phyloP scores from a whole-genome alignment of 2,888 invertebrate genomes.

The Philereme vetulata region DNA sequence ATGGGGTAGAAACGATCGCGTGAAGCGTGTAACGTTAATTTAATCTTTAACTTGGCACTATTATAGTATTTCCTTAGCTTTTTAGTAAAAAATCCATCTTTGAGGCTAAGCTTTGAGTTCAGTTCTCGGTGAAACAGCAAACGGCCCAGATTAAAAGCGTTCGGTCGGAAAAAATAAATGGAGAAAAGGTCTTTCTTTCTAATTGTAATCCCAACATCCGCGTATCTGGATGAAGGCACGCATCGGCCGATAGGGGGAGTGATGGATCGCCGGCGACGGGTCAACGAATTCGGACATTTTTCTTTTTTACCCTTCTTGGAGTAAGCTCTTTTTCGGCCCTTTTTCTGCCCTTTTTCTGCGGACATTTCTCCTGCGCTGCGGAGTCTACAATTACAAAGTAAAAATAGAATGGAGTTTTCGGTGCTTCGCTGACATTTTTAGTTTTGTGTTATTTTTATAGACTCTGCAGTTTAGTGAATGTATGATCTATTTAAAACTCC shows the following conservation, averaged over 20 bases:
- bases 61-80: too few relatives aligned
- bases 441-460: too few relatives aligned
- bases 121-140: neutral
- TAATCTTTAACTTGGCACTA: too few relatives aligned
- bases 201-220: slow-evolving; percentile 75
- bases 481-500: too few relatives aligned
- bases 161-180: slow-evolving; percentile 38
- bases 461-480: too few relatives aligned
- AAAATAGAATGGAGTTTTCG: slow-evolving; percentile 68
- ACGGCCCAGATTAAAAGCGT: slow-evolving; percentile 19
- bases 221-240: slow-evolving; percentile 53
- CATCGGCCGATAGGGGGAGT: slow-evolving; percentile 77
- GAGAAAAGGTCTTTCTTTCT: slow-evolving; percentile 54
- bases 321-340: slow-evolving; percentile 83
- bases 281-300: slow-evolving; percentile 85
- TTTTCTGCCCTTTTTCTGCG: slow-evolving; percentile 77
- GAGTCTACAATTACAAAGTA: slow-evolving; percentile 82
- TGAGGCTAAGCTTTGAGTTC: too few relatives aligned
- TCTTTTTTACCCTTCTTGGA: slow-evolving; percentile 85
- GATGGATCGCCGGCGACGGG: slow-evolving; percentile 84
- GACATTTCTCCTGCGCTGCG: slow-evolving; percentile 65
- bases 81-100: too few relatives aligned
- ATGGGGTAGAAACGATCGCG: too few relatives aligned
- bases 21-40: too few relatives aligned
- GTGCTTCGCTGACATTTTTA: too few relatives aligned